A percentile compares a stretch with the other conserved stretches of the same genome.
Conservation (phyloP, 2,797 vertebrate species). For the Myripristis jacobus region DNA sequence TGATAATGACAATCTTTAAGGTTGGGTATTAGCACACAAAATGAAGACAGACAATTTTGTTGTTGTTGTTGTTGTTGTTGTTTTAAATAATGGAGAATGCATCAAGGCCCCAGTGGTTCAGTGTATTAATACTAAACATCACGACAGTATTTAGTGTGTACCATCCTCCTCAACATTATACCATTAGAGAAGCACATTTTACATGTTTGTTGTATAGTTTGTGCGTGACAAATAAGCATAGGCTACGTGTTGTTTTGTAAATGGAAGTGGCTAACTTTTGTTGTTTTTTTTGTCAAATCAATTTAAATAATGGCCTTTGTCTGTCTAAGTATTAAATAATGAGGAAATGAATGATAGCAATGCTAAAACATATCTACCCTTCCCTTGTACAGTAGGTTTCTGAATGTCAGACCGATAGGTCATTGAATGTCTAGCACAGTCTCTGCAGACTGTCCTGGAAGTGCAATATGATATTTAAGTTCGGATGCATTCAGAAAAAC, state of each 20-base stretch:
- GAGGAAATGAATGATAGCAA: conserved; percentile 33
- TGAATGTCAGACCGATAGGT: conserved; percentile 51
- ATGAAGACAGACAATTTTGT: conserved; percentile 43
- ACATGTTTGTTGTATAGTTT: conserved; percentile 44
- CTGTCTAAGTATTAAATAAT: conserved; percentile 73
- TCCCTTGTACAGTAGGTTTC: conserved; percentile 36
- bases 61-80: conserved; percentile 31
- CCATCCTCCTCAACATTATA: conserved; percentile 54
- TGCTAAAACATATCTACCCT: conserved; percentile 26
- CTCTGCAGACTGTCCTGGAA: conserved; percentile 51
- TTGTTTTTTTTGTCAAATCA: conserved; percentile 48
- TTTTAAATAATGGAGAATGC: conserved; percentile 44
- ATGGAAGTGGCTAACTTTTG: conserved; percentile 39
- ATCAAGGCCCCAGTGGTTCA: conserved; percentile 52
- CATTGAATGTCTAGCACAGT: conserved; percentile 51
- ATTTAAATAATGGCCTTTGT: conserved; percentile 50
- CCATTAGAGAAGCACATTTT: conserved; percentile 49
- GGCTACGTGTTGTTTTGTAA: conserved; percentile 37
- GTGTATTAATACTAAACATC: conserved; percentile 81
- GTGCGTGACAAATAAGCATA: conserved; percentile 22
- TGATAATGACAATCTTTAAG: conserved; percentile 73
- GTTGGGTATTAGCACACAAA: conserved; percentile 52
- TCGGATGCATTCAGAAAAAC: conserved; percentile 57
- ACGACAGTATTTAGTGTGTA: conserved; percentile 84
- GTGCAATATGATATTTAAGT: conserved; percentile 75